These are phyloP conservation scores for Eristalis pertinax DNA, from an alignment of 2,888 invertebrate species.

Conservation along the genomic window DNA sequence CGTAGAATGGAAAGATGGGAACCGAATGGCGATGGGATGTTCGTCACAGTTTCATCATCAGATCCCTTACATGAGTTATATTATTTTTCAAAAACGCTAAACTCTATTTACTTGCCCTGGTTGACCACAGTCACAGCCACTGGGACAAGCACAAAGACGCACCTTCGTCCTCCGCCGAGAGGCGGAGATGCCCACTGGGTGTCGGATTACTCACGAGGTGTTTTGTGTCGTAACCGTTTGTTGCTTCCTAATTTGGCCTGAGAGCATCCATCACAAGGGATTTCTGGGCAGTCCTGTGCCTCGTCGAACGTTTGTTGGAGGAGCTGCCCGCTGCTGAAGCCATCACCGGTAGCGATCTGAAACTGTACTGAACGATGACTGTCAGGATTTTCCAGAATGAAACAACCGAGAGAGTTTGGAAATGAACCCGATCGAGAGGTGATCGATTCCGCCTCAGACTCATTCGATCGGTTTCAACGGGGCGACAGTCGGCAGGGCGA, in stretches of 20 bases:
- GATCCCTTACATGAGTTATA: conserved; percentile 52
- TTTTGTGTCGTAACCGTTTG: conserved; percentile 40
- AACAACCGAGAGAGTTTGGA: conserved; percentile 26
- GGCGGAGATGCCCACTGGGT: conserved; percentile 14
- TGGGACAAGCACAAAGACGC: conserved; percentile 5
- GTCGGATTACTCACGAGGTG: conserved; percentile 41
- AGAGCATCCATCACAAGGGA: too few relatives aligned
- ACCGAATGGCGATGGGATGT: conserved; percentile 19
- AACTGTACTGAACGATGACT: conserved; percentile 44
- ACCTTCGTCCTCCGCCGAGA: conserved; percentile 9
- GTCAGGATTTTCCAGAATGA: conserved; percentile 55
- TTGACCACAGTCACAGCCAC: conserved; percentile 32
- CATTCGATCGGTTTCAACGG: conserved; percentile 42
- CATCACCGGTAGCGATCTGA: conserved; percentile 60
- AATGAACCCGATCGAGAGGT: conserved; percentile 39
- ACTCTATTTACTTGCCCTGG: conserved; percentile 33
- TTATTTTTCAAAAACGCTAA: conserved; percentile 62
- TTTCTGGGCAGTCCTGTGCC: neutral
- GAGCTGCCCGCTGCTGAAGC: conserved; percentile 12
- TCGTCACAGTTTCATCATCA: conserved; percentile 47
- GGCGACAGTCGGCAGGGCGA: conserved; percentile 52
- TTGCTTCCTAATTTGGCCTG: conserved; percentile 36
- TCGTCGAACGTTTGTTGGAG: neutral
- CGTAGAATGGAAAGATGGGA: conserved; percentile 22
- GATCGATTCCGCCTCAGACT: conserved; percentile 52